These are phyloP conservation scores for Halocynthia aurantium DNA, from an alignment of 23 tunicate genomes.

Conservation along the genomic window DNA sequence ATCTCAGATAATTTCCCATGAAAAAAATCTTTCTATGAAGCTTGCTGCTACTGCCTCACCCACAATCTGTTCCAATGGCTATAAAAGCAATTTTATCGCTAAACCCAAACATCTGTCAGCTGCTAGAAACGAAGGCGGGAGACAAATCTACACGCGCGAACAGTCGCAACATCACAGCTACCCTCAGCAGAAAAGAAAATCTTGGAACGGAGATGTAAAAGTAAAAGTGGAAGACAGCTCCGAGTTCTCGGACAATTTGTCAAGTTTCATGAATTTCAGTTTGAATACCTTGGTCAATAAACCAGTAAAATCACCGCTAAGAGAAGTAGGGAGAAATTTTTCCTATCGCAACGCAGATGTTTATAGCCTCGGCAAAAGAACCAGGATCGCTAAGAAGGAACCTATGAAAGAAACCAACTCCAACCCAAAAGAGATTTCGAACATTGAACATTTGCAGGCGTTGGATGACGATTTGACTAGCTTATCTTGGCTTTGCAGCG, in stretches of 20 bases:
- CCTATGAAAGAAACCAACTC: neutral
- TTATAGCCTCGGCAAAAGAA: neutral
- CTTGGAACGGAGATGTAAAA: neutral
- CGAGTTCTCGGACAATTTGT: neutral
- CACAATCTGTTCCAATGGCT: neutral
- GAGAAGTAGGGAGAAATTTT: neutral
- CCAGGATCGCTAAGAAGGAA: neutral
- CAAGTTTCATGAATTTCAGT: conserved; percentile 23
- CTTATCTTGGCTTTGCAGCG: conserved; percentile 67
- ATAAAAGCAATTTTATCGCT: neutral
- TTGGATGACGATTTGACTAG: conserved; percentile 63
- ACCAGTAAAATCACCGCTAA: neutral
- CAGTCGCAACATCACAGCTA: neutral
- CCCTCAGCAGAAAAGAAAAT: neutral
- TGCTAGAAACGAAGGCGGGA: neutral
- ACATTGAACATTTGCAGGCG: neutral
- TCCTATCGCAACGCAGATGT: neutral
- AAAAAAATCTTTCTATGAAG: neutral
- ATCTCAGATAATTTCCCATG: no score
- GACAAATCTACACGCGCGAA: neutral
- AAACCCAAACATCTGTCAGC: neutral
- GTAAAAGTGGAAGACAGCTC: conserved; percentile 10
- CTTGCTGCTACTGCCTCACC: neutral
- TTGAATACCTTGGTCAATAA: conserved; percentile 2
- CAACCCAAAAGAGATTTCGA: neutral